Evolutionary conservation across 2,888 invertebrate genomes (phyloP).

Genomic region (Parochlus steinenii): DNA sequence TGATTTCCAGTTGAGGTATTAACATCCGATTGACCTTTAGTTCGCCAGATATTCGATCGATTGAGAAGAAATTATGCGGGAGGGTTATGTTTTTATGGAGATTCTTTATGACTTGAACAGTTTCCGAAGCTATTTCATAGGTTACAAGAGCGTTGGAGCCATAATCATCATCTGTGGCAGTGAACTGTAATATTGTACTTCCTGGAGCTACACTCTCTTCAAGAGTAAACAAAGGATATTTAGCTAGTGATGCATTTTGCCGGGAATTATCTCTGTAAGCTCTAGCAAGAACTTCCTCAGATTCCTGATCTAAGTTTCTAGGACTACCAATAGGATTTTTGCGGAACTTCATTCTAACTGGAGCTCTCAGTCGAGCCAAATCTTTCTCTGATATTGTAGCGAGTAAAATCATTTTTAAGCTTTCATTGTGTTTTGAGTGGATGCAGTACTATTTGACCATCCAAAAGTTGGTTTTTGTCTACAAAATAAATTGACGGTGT

Average conservation of each 20-base stretch:
- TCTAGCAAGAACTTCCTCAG: background rate
- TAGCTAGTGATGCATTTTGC: background rate
- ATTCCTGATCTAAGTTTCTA: background rate
- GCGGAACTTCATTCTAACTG: no score
- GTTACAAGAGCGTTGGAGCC: constrained; percentile 52
- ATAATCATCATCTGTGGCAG: constrained; percentile 56
- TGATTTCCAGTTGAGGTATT: constrained; percentile 57
- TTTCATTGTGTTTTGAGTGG: background rate
- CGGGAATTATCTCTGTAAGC: constrained; percentile 6
- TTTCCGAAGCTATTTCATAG: constrained; percentile 53
- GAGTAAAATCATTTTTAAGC: background rate
- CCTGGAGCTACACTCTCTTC: constrained; percentile 58
- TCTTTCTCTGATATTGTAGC: background rate
- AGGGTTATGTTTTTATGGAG: constrained; percentile 25
- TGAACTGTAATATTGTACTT: constrained; percentile 46
- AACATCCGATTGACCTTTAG: constrained; percentile 51
- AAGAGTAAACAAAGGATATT: constrained; percentile 45
- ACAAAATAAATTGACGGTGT: constrained; percentile 33
- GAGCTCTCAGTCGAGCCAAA: background rate
- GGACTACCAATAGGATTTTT: constrained; percentile 11
- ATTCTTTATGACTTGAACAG: constrained; percentile 30
- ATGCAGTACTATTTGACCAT: background rate
- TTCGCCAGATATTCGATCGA: constrained; percentile 61
- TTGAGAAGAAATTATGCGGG: constrained; percentile 43
- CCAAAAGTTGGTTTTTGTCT: constrained; percentile 20